A percentile compares a stretch with the other conserved stretches of the same genome.
Conservation (phyloP, 2,797 vertebrate genomes). For the Halcyon smyrnensis region DNA sequence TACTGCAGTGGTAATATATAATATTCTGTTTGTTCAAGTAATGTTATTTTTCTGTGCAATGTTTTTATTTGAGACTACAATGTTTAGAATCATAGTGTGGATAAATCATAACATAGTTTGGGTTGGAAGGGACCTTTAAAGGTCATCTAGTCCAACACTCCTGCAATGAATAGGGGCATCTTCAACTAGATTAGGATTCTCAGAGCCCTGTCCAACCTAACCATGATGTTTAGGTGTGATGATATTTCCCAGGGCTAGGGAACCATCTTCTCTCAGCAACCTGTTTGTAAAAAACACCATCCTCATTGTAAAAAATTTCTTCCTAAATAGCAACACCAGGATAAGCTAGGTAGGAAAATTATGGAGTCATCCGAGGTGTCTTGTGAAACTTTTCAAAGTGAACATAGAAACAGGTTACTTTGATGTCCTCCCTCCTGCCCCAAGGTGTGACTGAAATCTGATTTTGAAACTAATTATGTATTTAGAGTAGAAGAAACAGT, state of each 20-base stretch:
- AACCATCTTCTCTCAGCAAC: not conserved
- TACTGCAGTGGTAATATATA: not conserved
- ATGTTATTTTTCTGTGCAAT: not conserved
- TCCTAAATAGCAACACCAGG: not conserved
- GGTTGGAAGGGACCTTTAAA: not conserved
- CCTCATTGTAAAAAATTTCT: not conserved
- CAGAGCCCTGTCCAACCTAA: not conserved
- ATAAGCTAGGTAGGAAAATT: not conserved
- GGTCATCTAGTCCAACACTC: not conserved
- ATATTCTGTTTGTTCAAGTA: not conserved
- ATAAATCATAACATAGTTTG: not conserved
- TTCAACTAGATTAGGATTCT: not conserved
- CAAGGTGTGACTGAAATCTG: not conserved
- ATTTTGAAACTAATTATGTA: not conserved
- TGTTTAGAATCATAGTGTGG: not conserved
- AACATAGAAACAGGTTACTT: not conserved
- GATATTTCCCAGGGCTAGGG: not conserved
- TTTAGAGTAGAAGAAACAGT: not conserved
- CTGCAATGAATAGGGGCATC: not conserved
- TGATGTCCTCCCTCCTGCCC: not conserved
- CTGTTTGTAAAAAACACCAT: not conserved
- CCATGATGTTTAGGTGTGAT: too few relatives aligned
- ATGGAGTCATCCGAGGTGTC: not conserved
- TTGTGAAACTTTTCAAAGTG: not conserved
- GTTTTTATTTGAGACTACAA: not conserved